phyloP scores from a whole-genome alignment of 2,888 invertebrate genomes.

The Folsomia candida region DNA sequence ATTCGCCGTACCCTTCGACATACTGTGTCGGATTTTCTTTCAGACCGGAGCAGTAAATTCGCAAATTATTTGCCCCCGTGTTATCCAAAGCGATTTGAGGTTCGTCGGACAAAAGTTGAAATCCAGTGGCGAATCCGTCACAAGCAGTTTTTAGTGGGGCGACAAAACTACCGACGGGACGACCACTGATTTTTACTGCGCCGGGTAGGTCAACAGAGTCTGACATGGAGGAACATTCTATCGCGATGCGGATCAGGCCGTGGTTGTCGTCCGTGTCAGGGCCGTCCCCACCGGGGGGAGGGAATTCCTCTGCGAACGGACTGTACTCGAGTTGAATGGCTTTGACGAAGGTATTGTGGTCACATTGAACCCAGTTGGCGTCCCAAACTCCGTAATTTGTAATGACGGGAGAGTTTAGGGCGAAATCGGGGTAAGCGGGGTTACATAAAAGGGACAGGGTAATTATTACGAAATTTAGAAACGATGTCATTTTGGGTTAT shows the following conservation, averaged over 20 bases:
- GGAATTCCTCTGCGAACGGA: not conserved
- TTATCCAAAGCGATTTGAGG: not conserved
- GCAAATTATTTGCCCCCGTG: not conserved
- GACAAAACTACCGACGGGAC: not conserved
- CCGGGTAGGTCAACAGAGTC: too few relatives aligned
- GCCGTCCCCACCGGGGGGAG: not conserved
- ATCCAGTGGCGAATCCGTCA: not conserved
- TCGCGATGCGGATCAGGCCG: not conserved
- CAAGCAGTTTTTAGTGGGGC: not conserved
- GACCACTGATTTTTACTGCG: too few relatives aligned
- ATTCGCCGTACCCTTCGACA: not conserved
- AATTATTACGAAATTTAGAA: too few relatives aligned
- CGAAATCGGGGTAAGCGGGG: not conserved
- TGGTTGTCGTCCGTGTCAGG: not conserved
- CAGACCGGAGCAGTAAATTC: not conserved
- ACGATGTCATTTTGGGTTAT: too few relatives aligned
- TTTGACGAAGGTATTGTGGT: not conserved
- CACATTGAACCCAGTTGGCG: not conserved
- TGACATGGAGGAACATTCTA: not conserved
- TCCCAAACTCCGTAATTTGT: not conserved
- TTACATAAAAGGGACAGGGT: too few relatives aligned
- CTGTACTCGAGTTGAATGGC: not conserved
- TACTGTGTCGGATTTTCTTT: not conserved
- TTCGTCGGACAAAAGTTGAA: not conserved
- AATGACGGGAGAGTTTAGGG: not conserved